A percentile compares a stretch with the other conserved stretches of the same genome.
Evolutionary conservation across 2,113 vertebrate genomes (phyloP).

Genomic region (Vombatus ursinus): DNA sequence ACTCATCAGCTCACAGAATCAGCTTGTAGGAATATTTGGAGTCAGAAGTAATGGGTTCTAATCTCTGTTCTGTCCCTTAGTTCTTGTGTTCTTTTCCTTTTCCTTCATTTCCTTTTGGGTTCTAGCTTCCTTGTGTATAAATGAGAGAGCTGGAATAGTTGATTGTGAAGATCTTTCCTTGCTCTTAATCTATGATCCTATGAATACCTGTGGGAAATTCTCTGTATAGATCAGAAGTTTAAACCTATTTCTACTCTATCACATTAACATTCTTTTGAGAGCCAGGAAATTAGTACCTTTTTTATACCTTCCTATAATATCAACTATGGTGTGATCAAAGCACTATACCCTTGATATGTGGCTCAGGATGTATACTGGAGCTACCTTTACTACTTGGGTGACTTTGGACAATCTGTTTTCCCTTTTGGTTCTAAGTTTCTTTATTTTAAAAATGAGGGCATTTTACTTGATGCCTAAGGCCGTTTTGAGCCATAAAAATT

Average conservation of each 20-base stretch:
- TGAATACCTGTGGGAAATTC: not conserved
- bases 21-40: not conserved
- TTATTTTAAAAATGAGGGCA: not conserved
- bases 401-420: not conserved
- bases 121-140: not conserved
- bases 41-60: not conserved
- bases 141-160: not conserved
- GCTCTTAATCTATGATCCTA: not conserved
- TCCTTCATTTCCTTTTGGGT: not conserved
- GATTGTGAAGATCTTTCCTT: not conserved
- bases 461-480: not conserved
- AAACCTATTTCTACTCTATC: not conserved
- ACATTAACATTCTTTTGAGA: not conserved
- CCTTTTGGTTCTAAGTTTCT: not conserved
- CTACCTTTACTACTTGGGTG: not conserved
- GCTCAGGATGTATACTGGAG: not conserved
- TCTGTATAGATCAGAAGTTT: not conserved
- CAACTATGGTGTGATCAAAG: not conserved
- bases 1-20: not conserved
- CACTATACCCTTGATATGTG: not conserved
- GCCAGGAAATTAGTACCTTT: not conserved
- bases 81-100: not conserved
- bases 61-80: not conserved
- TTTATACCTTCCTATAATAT: not conserved
- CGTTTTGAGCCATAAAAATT: not conserved